Base-by-base conservation (phyloP, 2,113 vertebrate genomes). In the Ellobius talpinus region DNA sequence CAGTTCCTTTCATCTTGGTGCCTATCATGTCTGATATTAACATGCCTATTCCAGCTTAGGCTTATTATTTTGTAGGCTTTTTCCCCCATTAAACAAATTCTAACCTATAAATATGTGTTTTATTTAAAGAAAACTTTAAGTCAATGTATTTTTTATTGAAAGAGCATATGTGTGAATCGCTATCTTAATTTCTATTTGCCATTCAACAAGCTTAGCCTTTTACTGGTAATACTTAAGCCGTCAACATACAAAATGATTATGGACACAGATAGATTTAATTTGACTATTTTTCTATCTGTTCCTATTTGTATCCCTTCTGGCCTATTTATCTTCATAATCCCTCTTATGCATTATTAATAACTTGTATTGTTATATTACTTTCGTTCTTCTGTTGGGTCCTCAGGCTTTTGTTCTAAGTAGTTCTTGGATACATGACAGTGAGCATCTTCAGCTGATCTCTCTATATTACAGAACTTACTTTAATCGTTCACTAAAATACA, bases 61-160 rank as follows among this genome's bases (percentile, higher is more conserved):
- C 45, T 36, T 87, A 13, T 47, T 52, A 66, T 33, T 33, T 23
- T 45, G 39, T 36, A 47, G 29, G 39, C 14, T 31, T 63, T 82
- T 29, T 16, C 14, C 42, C 42, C 63, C 42, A 47, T 66, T 86
- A 86, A 47, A 31, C 26, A 86, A 63, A 63, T 63, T 29, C 29
- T 63, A 47, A 47, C 42, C 39, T 66, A 45, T 50, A 10, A 36
- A 31, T 89, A n/a, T 76, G 21, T 66, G 12, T 74, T 92, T 79
- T n/a, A 91, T 68, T 93, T 33, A 91, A 93, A 81, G 73, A 81
- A 4, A 66, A 86, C n/a, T 17, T 61, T 58, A 84, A 86, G 47
- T 29, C 29, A 68, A 68, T 3, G 10, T 73, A 29, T 91, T 33
- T 93, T 72, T 11, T 52, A 70, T 36, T 87, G 85, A 70, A 50